Evolutionary conservation across 2,113 vertebrate species (phyloP), one percentile per base, ranked within the genome.

Genomic region (Pseudorhombus dupliciocellatus): DNA sequence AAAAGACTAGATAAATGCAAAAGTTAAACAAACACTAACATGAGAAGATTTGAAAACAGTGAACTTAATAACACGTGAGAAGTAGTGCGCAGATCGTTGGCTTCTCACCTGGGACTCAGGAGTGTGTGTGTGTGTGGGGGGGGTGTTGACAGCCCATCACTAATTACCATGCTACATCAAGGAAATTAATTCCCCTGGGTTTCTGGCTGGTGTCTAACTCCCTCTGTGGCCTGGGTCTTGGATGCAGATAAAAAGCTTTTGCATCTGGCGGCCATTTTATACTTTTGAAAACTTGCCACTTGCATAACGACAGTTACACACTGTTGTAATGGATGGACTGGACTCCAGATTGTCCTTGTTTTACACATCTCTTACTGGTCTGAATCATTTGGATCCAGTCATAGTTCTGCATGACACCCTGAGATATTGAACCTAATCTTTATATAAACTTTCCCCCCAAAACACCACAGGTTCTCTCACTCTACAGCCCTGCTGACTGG

Each of bases 401-500:
- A 21, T 51, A 5, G 1, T 51, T 51, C 7, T 51, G 20, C 4
- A 21, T 51, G 50, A 14, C 50, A 51, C 1, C 9, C 5, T 51
- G 21, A 51, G 5, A 22, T 22, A 22, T 21, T 22, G 18, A 48
- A 48, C 44, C 15, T 15, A 14, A 40, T 40, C 37, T 40, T 44
- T 11, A 44, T 15, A 12, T 11, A 12, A 44, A 15, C 4, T n/a
- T n/a, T n/a, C 11, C 12, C 11, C 40, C 10, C 34, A 12, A 22
- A 22, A 51, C 8, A 51, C 20, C 9, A 10, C 8, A 51, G 21
- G 52, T 53, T 7, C 16, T 7, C 16, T 20, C 22, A 21, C 10
- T 24, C 50, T 10, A 53, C 31, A 44, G 24, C 22, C 15, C 24
- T 40, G 63, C 69, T 62, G 63, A 78, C 30, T 28, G 25, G 7